Evolutionary conservation across 2,888 invertebrate genomes (phyloP).

Genomic region (Melanchra persicariae): DNA sequence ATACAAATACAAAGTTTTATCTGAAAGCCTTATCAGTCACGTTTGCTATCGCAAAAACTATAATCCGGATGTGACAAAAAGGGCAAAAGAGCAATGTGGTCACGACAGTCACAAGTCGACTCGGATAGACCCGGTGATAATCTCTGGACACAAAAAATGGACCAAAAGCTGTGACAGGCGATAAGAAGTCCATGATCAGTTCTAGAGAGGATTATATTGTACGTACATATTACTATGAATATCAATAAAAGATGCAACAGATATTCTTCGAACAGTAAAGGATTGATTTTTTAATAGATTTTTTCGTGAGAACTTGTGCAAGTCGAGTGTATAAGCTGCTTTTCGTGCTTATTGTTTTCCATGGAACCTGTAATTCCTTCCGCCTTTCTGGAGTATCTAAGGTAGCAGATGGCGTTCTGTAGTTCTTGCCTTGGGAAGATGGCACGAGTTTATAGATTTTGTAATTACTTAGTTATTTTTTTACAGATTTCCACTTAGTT

Average conservation of each 20-base stretch:
- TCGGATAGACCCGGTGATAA: slow-evolving; percentile 46
- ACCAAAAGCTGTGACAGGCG: slow-evolving; percentile 40
- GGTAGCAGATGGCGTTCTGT: background rate
- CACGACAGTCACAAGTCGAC: slow-evolving; percentile 52
- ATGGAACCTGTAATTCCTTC: background rate
- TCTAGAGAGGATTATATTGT: slow-evolving; percentile 39
- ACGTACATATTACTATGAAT: slow-evolving; percentile 17
- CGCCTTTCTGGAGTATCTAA: background rate
- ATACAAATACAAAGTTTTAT: slow-evolving; percentile 32
- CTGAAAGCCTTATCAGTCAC: slow-evolving; percentile 43
- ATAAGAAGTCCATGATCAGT: slow-evolving; percentile 45
- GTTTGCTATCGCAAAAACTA: slow-evolving; percentile 46
- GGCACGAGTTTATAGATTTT: background rate
- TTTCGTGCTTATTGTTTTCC: background rate
- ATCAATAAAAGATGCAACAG: slow-evolving; percentile 14
- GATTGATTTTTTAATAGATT: background rate
- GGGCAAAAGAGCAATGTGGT: slow-evolving; percentile 45
- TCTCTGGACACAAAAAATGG: slow-evolving; percentile 50
- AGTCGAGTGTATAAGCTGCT: slow-evolving; percentile 1
- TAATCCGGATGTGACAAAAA: slow-evolving; percentile 61
- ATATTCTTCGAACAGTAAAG: slow-evolving; percentile 1
- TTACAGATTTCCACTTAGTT: background rate
- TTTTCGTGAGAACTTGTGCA: slow-evolving; percentile 4
- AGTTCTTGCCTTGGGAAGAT: background rate
- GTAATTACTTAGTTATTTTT: background rate